These are phyloP conservation scores for Styela plicata DNA, from an alignment of 23 tunicate species.

Conservation along the genomic window DNA sequence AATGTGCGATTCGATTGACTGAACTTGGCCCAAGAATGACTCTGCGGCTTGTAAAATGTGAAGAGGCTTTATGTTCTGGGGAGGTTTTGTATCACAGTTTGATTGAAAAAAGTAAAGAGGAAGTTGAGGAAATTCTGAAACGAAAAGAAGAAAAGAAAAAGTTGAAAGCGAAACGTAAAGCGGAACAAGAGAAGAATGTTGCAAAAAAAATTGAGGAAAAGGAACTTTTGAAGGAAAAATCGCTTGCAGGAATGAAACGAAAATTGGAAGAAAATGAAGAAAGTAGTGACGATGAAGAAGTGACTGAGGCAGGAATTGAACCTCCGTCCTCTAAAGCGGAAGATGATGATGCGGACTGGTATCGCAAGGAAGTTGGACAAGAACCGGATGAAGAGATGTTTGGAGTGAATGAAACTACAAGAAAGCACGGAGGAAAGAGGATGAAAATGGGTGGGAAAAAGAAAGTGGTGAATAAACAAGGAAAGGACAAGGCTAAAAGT, in stretches of 20 bases:
- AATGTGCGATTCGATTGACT: conserved; percentile 66
- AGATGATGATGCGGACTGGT: conserved; percentile 26
- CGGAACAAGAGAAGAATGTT: conserved; percentile 53
- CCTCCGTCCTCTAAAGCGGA: not conserved
- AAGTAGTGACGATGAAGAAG: not conserved
- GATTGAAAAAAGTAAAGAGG: conserved; percentile 49
- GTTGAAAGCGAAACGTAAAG: conserved; percentile 46
- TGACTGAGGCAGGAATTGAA: no score
- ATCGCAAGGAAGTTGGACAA: conserved; percentile 25
- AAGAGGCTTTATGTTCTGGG: conserved; percentile 77
- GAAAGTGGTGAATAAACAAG: not conserved
- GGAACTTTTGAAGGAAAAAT: conserved; percentile 33
- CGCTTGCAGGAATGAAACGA: conserved; percentile 24
- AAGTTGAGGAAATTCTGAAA: conserved; percentile 32
- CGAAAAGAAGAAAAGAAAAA: conserved; percentile 25
- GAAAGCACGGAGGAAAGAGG: not conserved
- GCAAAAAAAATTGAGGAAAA: conserved; percentile 48
- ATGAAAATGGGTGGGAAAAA: not conserved
- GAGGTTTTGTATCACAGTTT: conserved; percentile 60
- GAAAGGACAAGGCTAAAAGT: not conserved
- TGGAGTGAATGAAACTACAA: not conserved
- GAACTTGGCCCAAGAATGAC: conserved; percentile 96
- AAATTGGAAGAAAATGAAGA: conserved; percentile 4
- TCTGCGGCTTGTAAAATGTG: conserved; percentile 62
- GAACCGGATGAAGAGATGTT: conserved; percentile 5